Evolutionary conservation across 2,113 vertebrate genomes (phyloP), one percentile per base, ranked within the genome.

Genomic region (Felis catus): DNA sequence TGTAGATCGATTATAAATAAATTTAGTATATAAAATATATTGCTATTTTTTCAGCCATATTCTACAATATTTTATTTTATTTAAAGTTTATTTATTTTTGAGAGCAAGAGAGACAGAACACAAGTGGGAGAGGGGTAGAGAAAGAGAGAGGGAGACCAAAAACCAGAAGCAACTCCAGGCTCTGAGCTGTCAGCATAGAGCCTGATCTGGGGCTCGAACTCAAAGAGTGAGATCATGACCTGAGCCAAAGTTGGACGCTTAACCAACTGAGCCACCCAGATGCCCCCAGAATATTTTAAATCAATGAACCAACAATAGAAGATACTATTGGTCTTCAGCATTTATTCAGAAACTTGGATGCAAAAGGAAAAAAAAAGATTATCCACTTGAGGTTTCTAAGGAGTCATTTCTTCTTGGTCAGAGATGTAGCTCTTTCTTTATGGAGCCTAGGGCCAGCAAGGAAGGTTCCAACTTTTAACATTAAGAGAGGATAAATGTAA

Each of bases 31-130:
- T 63, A 76, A 93, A 83, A 65, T 73, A 23, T 4, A 9, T n/a
- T 87, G 7, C 27, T 53, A 80, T 70, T 96, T 92, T 95, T 81
- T 85, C 3, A 93, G n/a, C 7, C 2, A 86, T 33, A 55, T 71
- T 66, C 14, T 71, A 80, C 19, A 92, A 63, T 90, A 45, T 76
- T 95, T 88, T 91, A 93, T 76, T 95, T 88, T 91, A 93, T 45
- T 45, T 45, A 45, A 45, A 45, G 45, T 45, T 45, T 45, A 45
- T 45, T 45, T 45, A 45, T 45, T 45, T 45, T 45, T 45, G 45
- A 45, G 45, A 45, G 45, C 45, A 45, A 45, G 45, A 45, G 7
- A 45, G 45, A 45, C 45, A 45, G 45, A 45, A 45, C 45, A 45
- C 45, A 45, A 45, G 45, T 45, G 45, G 45, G 45, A 45, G 45